phyloP scores from a whole-genome alignment of 2,797 vertebrate genomes.

The Galagoides demidoff region DNA sequence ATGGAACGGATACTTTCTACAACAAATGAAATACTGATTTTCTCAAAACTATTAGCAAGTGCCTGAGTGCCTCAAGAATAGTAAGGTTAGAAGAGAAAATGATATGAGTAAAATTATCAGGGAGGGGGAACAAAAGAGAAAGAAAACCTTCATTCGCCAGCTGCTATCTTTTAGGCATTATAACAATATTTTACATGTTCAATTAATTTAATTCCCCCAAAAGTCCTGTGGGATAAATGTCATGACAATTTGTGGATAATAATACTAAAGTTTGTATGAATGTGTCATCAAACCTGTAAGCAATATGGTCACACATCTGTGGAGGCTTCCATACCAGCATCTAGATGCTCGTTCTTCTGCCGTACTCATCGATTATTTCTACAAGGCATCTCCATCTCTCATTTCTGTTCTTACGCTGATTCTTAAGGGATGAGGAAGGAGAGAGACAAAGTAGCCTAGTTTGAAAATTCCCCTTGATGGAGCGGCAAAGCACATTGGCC shows the following conservation, averaged over 20 bases:
- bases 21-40: background rate
- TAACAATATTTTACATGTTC: background rate
- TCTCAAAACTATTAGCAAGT: background rate
- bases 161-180: background rate
- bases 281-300: background rate
- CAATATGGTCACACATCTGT: background rate
- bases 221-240: background rate
- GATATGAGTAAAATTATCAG: background rate
- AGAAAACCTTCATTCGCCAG: background rate
- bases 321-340: background rate
- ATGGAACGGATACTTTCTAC: background rate
- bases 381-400: background rate
- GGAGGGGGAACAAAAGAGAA: background rate
- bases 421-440: background rate
- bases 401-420: background rate
- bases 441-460: background rate
- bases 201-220: background rate
- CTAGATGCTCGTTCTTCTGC: background rate
- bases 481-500: background rate
- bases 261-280: background rate
- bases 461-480: background rate
- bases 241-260: background rate
- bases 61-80: background rate
- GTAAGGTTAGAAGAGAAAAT: background rate
- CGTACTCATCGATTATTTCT: background rate